phyloP scores from a whole-genome alignment of 2,797 vertebrate genomes.

The Propithecus deckenii region DNA sequence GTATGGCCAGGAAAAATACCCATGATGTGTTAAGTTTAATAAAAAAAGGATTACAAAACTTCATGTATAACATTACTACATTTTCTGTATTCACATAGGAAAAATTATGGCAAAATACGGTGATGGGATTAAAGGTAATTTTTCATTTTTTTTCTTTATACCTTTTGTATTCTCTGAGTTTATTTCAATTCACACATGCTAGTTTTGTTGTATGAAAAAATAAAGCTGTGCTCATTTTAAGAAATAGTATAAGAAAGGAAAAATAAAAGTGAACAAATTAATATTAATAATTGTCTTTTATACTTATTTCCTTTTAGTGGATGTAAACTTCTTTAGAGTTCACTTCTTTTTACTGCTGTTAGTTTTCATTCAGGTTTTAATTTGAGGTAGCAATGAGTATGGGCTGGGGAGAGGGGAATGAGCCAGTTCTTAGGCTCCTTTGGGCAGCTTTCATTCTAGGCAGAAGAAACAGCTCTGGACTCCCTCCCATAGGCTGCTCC shows the following conservation, averaged over 20 bases:
- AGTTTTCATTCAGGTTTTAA: constrained; percentile 3
- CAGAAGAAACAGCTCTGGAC: background rate
- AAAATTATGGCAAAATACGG: background rate
- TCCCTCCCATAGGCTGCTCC: background rate
- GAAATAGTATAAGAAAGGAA: background rate
- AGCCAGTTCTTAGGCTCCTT: background rate
- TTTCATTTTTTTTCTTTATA: background rate
- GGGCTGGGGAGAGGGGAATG: background rate
- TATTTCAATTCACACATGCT: background rate
- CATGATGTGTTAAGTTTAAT: background rate
- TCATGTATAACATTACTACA: background rate
- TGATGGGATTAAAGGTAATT: background rate
- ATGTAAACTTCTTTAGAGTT: background rate
- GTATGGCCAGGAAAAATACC: background rate
- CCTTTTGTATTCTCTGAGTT: background rate
- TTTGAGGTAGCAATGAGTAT: background rate
- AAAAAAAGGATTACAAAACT: background rate
- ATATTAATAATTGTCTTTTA: background rate
- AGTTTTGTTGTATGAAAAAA: constrained; percentile 7
- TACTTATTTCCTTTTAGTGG: background rate
- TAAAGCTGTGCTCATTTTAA: constrained; percentile 5
- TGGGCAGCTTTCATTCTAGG: background rate
- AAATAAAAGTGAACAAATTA: background rate
- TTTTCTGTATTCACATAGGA: background rate
- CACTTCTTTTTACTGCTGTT: background rate